Conservation (phyloP, 2,888 invertebrate genomes). For the Cephus pulcher region DNA sequence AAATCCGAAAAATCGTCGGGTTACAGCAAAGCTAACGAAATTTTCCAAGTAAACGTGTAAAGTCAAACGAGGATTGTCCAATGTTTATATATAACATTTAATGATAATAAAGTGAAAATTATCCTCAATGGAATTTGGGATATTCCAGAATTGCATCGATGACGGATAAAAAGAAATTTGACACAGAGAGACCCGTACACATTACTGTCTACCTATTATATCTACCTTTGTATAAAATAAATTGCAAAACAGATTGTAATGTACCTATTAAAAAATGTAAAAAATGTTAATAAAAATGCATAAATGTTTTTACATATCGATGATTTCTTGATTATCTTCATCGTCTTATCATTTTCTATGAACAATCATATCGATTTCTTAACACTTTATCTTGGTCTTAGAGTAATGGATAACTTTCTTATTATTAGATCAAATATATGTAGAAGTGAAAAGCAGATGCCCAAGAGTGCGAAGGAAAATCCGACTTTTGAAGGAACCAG, state of each 20-base stretch:
- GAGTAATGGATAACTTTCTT: no score
- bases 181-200: slow-evolving; percentile 34
- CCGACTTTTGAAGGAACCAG: no score
- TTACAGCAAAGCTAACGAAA: slow-evolving; percentile 24
- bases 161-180: neutral
- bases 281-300: slow-evolving; percentile 64
- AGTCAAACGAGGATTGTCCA: slow-evolving; percentile 39
- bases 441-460: no score
- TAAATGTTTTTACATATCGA: slow-evolving; percentile 61
- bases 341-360: neutral
- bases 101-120: slow-evolving; percentile 28
- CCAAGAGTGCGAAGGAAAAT: no score
- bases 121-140: slow-evolving; percentile 31
- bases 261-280: slow-evolving; percentile 60
- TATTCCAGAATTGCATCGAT: slow-evolving; percentile 20
- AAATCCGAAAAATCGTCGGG: neutral
- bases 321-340: neutral
- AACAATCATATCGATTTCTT: no score
- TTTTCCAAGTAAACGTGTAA: slow-evolving; percentile 36
- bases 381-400: no score
- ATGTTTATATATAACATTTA: slow-evolving; percentile 44
- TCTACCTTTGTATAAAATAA: slow-evolving; percentile 61
- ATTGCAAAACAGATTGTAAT: slow-evolving; percentile 55
- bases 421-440: neutral
- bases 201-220: slow-evolving; percentile 51